Percentiles rank a stretch among this genome's conserved stretches.
phyloP scores from a whole-genome alignment of 2,797 vertebrate species.

The Corythornis leucogaster region DNA sequence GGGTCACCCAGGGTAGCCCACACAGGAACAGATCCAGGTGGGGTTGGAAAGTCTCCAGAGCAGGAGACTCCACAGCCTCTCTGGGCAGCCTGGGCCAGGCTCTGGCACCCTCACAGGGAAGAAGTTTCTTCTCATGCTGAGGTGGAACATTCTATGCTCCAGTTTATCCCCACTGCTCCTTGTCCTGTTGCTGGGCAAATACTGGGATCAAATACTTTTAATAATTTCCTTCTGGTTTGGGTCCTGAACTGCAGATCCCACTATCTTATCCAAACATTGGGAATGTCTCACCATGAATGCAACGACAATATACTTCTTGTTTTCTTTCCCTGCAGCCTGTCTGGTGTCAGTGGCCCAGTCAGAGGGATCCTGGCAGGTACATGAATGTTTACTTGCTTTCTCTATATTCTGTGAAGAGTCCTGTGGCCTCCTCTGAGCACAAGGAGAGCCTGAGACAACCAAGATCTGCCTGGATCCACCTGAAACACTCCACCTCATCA shows the following conservation, averaged over 20 bases:
- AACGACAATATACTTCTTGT: background rate
- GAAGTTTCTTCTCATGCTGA: no score
- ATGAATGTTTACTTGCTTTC: background rate
- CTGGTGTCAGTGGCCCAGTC: background rate
- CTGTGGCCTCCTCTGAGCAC: background rate
- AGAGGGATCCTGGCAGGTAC: constrained; percentile 58
- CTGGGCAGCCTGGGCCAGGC: no score
- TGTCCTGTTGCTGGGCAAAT: no score
- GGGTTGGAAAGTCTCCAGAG: no score
- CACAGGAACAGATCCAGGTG: no score
- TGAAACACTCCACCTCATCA: background rate
- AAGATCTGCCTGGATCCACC: background rate
- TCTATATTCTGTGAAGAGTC: background rate
- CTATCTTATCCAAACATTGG: background rate
- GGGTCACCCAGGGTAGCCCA: no score
- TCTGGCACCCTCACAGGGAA: no score
- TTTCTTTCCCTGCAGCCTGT: constrained; percentile 21
- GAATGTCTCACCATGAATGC: background rate
- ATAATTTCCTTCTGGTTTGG: background rate
- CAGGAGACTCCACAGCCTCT: no score
- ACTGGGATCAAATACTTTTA: background rate
- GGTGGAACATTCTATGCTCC: no score
- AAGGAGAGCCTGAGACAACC: background rate
- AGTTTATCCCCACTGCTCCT: no score
- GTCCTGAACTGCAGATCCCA: background rate